Base-by-base conservation (phyloP, 2,797 vertebrate genomes). In the Meriones psammophilus region DNA sequence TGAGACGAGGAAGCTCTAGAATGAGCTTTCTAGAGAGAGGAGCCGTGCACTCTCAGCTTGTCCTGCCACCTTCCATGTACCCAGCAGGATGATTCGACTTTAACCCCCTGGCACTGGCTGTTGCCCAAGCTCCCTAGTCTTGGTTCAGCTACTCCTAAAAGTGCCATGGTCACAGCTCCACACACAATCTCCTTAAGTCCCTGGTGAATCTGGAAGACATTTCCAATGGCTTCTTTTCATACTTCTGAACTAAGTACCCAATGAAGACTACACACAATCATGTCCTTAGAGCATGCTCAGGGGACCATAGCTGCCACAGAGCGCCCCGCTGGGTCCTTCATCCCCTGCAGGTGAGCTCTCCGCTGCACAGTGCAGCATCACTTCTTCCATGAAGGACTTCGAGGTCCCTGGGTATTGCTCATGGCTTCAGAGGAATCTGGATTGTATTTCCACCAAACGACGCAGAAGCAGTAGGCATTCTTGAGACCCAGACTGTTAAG, bases 181-280 rank as follows among this genome's bases (percentile, higher is more conserved):
- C 95, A 97, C 97, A 98, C 97, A 97, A 97, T 81, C 79, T 95
- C 96, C 96, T 97, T 97, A 98, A 95, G 80, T 96, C 94, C 95
- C 97, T 81, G 91, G 97, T 95, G 97, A 98, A 97, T 98, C 91
- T 36, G 96, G 97, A 98, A 98, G 97, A 97, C 95, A 96, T 95
- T 97, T 97, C 14, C 96, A 95, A 97, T 97, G 97, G 97, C 97
- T 98, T 98, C 96, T 91, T 98, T 97, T 98, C 96, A 93, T 97
- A 92, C 78, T 96, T 97, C 86, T 80, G 94, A 95, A 89, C 9
- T 56, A 58, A 77, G 80, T 5, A 17, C 78, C 90, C 85, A 36
- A 30, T 84, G 74, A 89, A 92, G 89, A 94, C 50, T 91, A 98
- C 96, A 97, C 92, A 96, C 95, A 94, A 94, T 96, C 92, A 85